Evolutionary conservation across 2,797 vertebrate species (phyloP).

Genomic region (Sciurus carolinensis): DNA sequence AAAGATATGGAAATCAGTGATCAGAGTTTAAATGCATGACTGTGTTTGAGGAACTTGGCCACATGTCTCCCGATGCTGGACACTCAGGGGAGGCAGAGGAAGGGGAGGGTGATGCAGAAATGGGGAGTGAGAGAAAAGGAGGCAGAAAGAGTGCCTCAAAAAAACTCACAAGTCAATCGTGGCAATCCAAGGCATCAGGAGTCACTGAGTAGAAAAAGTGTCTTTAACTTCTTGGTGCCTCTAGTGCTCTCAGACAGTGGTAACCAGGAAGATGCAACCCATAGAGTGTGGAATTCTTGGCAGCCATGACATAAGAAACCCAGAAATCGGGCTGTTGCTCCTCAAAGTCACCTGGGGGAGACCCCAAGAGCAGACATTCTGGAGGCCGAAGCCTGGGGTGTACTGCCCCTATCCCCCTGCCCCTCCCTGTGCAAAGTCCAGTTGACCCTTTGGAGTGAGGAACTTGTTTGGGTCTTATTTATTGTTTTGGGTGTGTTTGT

Average conservation of each 20-base stretch:
- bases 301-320: neutral
- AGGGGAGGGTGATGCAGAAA: too few species aligned
- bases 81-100: neutral
- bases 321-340: neutral
- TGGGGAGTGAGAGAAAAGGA: too few species aligned
- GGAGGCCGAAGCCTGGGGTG: neutral
- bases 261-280: neutral
- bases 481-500: constrained; percentile 51
- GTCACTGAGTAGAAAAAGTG: neutral
- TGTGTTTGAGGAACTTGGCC: neutral
- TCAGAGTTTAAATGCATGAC: neutral
- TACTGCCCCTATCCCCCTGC: neutral
- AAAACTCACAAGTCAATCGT: neutral
- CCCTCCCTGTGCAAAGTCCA: neutral
- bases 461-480: neutral
- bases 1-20: neutral
- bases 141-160: neutral
- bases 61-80: neutral
- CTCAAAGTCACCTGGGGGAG: neutral
- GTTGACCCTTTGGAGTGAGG: neutral
- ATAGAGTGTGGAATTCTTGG: neutral
- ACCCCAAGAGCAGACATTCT: accelerated
- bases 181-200: neutral
- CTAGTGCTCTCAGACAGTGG: neutral
- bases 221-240: neutral